Conservation (phyloP, 2,888 invertebrate species). For the Dynastes grantii region DNA sequence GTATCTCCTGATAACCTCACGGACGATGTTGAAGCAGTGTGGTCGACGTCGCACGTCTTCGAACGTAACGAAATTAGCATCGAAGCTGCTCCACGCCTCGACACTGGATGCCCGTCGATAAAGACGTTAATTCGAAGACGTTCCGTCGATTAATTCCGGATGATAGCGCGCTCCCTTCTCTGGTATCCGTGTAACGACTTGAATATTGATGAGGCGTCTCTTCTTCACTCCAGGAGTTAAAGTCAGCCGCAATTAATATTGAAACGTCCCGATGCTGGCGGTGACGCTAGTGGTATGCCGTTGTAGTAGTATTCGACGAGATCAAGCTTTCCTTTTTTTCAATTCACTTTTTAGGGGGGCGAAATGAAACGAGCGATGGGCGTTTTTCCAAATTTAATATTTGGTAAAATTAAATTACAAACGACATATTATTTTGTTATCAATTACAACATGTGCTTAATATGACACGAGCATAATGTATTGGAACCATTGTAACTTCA, state of each 20-base stretch:
- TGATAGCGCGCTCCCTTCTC: constrained; percentile 8
- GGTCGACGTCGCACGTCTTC: not conserved
- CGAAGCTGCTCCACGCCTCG: constrained; percentile 22
- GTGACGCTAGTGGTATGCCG: not conserved
- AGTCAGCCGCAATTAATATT: constrained; percentile 40
- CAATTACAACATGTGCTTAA: too few species aligned
- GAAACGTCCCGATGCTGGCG: not conserved
- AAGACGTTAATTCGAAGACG: constrained; percentile 44
- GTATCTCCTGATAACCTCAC: too few species aligned
- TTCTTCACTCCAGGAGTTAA: not conserved
- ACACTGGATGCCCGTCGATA: constrained; percentile 16
- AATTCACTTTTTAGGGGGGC: too few species aligned
- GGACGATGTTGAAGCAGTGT: too few species aligned
- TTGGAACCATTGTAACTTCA: too few species aligned
- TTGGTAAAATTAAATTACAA: too few species aligned
- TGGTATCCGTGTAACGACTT: constrained; percentile 37
- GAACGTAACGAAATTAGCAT: constrained; percentile 26
- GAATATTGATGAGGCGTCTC: constrained; percentile 39
- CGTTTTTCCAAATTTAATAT: not conserved
- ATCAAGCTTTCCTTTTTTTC: not conserved
- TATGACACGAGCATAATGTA: too few species aligned
- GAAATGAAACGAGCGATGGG: too few species aligned
- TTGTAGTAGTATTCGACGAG: not conserved
- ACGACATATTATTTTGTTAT: too few species aligned
- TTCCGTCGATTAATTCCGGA: constrained; percentile 45